Base-by-base conservation (phyloP, 1,140 invertebrate species). In the Babylonia areolata region DNA sequence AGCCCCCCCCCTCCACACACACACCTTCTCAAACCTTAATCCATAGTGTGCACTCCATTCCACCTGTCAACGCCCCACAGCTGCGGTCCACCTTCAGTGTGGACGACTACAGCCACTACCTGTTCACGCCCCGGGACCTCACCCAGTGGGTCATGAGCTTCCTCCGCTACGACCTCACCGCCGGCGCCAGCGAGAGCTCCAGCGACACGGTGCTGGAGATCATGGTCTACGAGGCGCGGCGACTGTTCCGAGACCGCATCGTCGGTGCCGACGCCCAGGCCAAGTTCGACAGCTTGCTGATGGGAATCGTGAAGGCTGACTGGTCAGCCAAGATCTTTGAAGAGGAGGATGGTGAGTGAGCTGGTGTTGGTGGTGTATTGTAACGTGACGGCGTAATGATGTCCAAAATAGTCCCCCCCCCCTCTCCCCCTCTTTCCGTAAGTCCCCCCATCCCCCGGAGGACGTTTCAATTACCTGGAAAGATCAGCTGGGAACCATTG, bases 171-270 rank as follows among this genome's bases (percentile, higher is more conserved):
- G 93, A 94, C n/a, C 89, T 94, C 3, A 89, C 83, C 77, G 90
- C 88, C 0, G 90, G 91, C 1, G 82, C 91, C 46, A 91, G 87
- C 78, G 93, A 93, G 46, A 92, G 91, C 46, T 89, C 92, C 5
- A 91, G 90, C 79, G 92, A 94, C 86, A 88, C 93, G 46, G 83
- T 95, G 5, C 94, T 95, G 80, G 91, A 97, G 95, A 96, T 96
- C 28, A 95, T 97, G 89, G 93, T 95, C 58, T 96, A 97, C 91
- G 98, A 98, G 95, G 96, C 96, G 9, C 93, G 95, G 40, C 94
- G 96, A 88, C 95, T 98, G 88, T 98, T 98, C 93, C 95, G 95
- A 87, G 97, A 98, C 91, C 95, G 96, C 90, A 94, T 99, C 37
- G 95, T 96, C 3, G 95, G 95, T 51, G 94, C 95, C 42, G 96